Conservation (phyloP, 1,140 invertebrate genomes). For the Drosophila ohnishii region DNA sequence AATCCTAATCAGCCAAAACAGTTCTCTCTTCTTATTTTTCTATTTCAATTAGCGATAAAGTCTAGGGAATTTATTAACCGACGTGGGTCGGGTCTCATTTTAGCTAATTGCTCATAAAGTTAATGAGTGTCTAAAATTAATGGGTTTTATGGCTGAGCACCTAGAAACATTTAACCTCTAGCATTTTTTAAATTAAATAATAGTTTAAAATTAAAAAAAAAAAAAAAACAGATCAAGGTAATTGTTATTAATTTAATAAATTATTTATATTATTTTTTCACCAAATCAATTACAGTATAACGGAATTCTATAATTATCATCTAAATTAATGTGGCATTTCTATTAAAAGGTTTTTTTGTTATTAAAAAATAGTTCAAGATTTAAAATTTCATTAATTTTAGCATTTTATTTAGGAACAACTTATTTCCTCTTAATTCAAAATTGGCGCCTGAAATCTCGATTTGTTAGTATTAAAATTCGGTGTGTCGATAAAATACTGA, state of each 20-base stretch:
- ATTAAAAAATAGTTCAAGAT: no score
- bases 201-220: no score
- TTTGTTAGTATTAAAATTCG: background rate
- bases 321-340: background rate
- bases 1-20: constrained; percentile 31
- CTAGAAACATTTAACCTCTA: background rate
- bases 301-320: background rate
- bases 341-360: background rate
- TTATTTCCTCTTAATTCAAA: background rate
- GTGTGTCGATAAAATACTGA: background rate
- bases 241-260: no score
- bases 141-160: background rate
- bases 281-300: background rate
- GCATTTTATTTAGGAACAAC: background rate
- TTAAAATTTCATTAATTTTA: no score
- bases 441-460: background rate
- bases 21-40: background rate
- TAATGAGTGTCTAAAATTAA: constrained; percentile 14
- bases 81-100: background rate
- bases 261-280: no score
- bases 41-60: constrained; percentile 17
- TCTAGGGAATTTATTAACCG: constrained; percentile 12
- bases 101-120: constrained; percentile 8
- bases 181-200: no score
- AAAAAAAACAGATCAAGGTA: no score